These are phyloP conservation scores for Diglossa cyanea DNA, from an alignment of 2,797 vertebrate genomes.

Conservation along the genomic window DNA sequence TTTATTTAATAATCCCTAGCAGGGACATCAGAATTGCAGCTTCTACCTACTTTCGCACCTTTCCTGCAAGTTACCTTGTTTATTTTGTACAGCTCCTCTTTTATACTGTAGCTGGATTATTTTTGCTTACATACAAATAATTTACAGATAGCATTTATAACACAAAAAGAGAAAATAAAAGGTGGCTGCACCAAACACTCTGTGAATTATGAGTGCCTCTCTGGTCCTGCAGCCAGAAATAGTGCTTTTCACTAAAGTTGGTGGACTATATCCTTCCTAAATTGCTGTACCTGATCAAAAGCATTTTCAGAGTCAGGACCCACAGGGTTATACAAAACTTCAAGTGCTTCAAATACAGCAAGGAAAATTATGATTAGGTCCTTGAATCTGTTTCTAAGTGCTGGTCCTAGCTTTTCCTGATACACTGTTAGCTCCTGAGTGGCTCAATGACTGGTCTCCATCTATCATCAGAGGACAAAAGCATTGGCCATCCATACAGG, in stretches of 20 bases:
- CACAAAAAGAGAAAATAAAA: not conserved
- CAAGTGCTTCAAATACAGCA: not conserved
- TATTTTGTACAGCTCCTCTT: not conserved
- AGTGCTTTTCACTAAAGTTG: not conserved
- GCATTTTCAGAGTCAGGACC: not conserved
- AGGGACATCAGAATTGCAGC: not conserved
- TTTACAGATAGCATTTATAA: not conserved
- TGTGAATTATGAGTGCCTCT: not conserved
- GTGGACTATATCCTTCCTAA: not conserved
- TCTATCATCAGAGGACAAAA: not conserved
- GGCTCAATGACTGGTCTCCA: not conserved
- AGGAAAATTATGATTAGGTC: conserved; percentile 2
- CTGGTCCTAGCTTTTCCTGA: not conserved
- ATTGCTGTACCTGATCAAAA: not conserved
- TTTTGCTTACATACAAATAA: not conserved
- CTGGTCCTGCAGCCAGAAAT: not conserved
- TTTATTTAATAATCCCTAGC: not conserved
- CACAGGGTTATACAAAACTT: not conserved
- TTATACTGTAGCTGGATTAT: not conserved
- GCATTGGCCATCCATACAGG: not conserved
- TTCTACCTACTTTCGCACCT: not conserved
- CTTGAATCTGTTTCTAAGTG: not conserved
- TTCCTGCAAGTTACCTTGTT: not conserved
- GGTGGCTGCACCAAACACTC: not conserved
- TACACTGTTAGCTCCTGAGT: not conserved